Conservation (phyloP, 2,888 invertebrate species). For the Scaptodrosophila latifasciaeformis region DNA sequence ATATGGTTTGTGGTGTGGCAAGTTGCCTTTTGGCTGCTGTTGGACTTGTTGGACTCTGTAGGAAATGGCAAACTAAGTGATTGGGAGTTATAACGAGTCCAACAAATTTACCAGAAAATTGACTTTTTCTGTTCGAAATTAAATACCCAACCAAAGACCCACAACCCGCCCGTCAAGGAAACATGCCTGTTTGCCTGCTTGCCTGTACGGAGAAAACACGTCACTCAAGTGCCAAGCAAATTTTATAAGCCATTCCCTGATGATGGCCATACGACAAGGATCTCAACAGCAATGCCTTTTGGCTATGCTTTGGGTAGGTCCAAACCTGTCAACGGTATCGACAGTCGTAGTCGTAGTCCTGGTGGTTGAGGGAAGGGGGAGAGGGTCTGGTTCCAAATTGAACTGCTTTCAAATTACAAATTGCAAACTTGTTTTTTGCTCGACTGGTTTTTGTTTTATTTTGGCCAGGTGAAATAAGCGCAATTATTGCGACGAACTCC, state of each 20-base stretch:
- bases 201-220: slow-evolving; percentile 3
- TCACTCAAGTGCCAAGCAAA: slow-evolving; percentile 3
- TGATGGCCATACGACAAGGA: no score
- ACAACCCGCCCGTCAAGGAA: no score
- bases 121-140: slow-evolving; percentile 66
- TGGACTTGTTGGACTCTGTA: slow-evolving; percentile 24
- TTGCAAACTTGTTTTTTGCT: slow-evolving; percentile 62
- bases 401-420: slow-evolving; percentile 66
- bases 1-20: background rate
- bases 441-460: slow-evolving; percentile 64
- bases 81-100: slow-evolving; percentile 72
- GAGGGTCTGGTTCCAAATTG: slow-evolving; percentile 40
- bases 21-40: background rate
- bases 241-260: background rate
- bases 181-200: background rate
- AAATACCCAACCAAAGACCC: no score
- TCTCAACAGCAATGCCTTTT: background rate
- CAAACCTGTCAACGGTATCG: slow-evolving; percentile 50
- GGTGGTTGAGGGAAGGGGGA: background rate
- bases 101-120: slow-evolving; percentile 74
- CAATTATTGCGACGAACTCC: slow-evolving; percentile 61
- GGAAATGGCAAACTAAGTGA: slow-evolving; percentile 72
- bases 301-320: slow-evolving; percentile 37
- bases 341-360: slow-evolving; percentile 8
- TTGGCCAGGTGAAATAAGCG: slow-evolving; percentile 67